Conservation (phyloP, 2,888 invertebrate species). For the Eugnorisma glareosa region DNA sequence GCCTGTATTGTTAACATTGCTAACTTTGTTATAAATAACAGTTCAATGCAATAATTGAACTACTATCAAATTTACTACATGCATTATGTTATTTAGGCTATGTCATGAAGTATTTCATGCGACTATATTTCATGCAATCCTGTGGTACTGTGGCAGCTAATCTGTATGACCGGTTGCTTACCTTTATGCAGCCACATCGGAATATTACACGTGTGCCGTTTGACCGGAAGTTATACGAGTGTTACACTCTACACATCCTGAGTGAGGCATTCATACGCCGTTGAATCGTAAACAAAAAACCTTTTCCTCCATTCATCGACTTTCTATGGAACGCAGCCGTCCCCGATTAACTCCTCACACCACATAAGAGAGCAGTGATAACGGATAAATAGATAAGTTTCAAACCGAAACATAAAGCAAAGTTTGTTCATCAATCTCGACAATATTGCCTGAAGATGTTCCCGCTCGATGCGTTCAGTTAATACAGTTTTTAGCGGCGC, state of each 20-base stretch:
- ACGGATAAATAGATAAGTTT: slow-evolving; percentile 38
- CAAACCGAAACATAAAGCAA: slow-evolving; percentile 35
- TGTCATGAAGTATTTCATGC: no score
- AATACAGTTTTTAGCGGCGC: slow-evolving; percentile 66
- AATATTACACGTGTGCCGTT: slow-evolving; percentile 13
- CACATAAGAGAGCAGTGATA: neutral
- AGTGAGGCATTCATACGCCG: neutral
- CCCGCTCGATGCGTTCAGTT: slow-evolving; percentile 54
- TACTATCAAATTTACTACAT: slow-evolving; percentile 3
- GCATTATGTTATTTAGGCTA: neutral
- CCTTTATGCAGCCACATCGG: neutral
- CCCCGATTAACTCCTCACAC: slow-evolving; percentile 3
- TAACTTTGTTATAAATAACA: neutral
- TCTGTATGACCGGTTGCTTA: neutral
- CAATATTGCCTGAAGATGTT: slow-evolving; percentile 57
- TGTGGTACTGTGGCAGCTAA: neutral
- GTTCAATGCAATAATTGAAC: neutral
- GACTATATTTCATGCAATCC: no score
- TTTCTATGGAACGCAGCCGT: neutral
- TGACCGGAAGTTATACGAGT: neutral
- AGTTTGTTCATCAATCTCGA: slow-evolving; percentile 60
- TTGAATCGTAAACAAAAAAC: slow-evolving; percentile 25
- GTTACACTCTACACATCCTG: slow-evolving; percentile 3
- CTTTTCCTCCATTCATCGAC: neutral
- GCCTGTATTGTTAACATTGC: neutral